A percentile compares a stretch with the other conserved stretches of the same genome.
Conservation (phyloP, 37 sponge, comb jelly and placozoan genomes). For the Haliclona indistincta region DNA sequence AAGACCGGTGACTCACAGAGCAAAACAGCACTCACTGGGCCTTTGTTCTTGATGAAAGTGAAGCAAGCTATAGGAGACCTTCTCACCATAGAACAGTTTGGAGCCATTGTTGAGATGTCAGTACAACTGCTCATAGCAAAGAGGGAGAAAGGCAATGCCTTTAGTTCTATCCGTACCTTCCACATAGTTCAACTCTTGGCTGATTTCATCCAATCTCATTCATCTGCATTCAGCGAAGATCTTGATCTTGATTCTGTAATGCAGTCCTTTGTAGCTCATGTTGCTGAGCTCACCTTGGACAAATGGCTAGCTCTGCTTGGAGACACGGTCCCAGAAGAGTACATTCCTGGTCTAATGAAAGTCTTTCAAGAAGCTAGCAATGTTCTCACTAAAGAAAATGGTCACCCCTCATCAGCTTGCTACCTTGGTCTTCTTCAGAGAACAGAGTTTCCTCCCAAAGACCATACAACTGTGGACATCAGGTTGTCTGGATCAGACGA, state of each 20-base stretch:
- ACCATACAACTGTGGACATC: conserved; percentile 48
- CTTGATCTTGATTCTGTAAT: conserved; percentile 51
- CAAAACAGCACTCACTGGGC: conserved; percentile 73
- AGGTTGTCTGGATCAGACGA: conserved; percentile 14
- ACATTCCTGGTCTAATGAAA: conserved; percentile 54
- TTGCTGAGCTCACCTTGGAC: conserved; percentile 4
- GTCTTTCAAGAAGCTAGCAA: conserved; percentile 12
- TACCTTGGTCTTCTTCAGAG: conserved; percentile 22
- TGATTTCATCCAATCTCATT: conserved; percentile 29
- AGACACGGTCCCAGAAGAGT: conserved; percentile 68
- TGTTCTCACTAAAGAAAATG: background rate
- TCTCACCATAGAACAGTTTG: conserved; percentile 35
- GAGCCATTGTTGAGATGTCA: conserved; percentile 58
- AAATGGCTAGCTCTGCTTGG: conserved; percentile 74
- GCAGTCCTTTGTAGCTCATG: conserved; percentile 36
- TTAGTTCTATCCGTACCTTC: conserved; percentile 82
- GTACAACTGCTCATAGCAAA: conserved; percentile 49
- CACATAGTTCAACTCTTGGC: conserved; percentile 72
- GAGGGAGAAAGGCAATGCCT: conserved; percentile 85
- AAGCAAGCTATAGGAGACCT: conserved; percentile 2
- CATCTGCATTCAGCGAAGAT: too few relatives aligned
- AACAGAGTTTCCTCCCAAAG: conserved; percentile 45
- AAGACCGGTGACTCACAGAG: conserved; percentile 47
- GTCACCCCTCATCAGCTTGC: background rate
- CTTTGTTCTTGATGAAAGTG: conserved; percentile 57